Percentiles rank a stretch among this genome's conserved stretches.
These are phyloP conservation scores for Eustalomyia histrio DNA, from an alignment of 2,888 invertebrate genomes.

Conservation along the genomic window DNA sequence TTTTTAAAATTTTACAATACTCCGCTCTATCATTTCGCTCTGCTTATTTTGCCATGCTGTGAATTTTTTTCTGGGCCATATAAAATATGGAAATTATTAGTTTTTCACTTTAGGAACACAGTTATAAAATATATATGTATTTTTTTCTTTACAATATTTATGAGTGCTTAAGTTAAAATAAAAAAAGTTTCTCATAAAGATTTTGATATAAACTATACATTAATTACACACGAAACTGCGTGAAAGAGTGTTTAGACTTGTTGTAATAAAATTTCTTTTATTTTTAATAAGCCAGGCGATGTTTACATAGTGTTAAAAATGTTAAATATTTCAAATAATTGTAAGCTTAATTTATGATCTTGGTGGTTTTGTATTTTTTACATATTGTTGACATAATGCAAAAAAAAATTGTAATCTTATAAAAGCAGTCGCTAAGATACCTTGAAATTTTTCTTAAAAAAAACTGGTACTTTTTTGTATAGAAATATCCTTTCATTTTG, in stretches of 20 bases:
- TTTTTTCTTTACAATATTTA: constrained; percentile 8
- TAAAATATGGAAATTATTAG: constrained; percentile 35
- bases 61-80: constrained; percentile 10
- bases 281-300: too few relatives aligned
- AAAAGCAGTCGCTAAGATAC: too few relatives aligned
- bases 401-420: too few relatives aligned
- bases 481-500: too few relatives aligned
- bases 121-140: constrained; percentile 21
- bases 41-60: not conserved
- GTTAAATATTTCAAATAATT: too few relatives aligned
- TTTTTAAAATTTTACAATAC: not conserved
- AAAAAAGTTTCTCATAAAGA: constrained; percentile 12
- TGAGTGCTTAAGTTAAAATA: not conserved
- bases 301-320: too few relatives aligned
- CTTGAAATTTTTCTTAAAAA: too few relatives aligned
- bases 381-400: too few relatives aligned
- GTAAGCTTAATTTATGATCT: too few relatives aligned
- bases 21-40: not conserved
- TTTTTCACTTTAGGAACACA: constrained; percentile 4
- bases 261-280: not conserved
- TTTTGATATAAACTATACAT: constrained; percentile 8
- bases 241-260: constrained; percentile 5
- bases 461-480: too few relatives aligned
- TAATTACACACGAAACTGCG: constrained; percentile 4
- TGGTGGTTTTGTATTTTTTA: too few relatives aligned